Conservation (phyloP, 2,797 vertebrate species). For the Gallinago solitaria region DNA sequence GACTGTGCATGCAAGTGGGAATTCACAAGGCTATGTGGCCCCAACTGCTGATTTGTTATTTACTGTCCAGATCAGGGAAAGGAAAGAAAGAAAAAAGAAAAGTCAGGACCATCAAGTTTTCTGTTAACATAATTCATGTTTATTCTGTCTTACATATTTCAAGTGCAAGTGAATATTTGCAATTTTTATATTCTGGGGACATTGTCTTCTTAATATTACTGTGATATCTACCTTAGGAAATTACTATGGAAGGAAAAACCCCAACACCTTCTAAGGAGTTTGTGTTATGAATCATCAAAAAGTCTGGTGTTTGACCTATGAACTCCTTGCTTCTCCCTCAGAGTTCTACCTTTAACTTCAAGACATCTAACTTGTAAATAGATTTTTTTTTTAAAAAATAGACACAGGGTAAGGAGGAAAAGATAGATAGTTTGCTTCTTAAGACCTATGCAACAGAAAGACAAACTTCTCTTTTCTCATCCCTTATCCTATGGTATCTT, state of each 20-base stretch:
- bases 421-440: not conserved
- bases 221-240: not conserved
- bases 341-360: not conserved
- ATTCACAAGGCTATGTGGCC: not conserved
- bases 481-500: fast-evolving
- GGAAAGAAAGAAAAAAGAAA: not conserved
- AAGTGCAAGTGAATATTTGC: not conserved
- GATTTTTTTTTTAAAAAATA: not conserved
- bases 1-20: not conserved
- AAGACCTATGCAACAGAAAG: not conserved
- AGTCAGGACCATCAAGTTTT: not conserved
- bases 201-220: not conserved
- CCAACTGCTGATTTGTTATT: not conserved
- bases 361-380: not conserved
- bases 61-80: not conserved
- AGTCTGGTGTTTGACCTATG: not conserved
- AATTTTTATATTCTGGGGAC: not conserved
- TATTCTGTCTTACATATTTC: not conserved
- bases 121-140: not conserved
- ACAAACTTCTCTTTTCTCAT: not conserved
- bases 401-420: fast-evolving
- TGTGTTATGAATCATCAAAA: not conserved
- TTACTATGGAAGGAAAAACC: not conserved
- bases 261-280: not conserved
- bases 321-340: not conserved